Evolutionary conservation across 2,888 invertebrate species (phyloP), one percentile per base, ranked within the genome.

Genomic region (Neoscelio sp.): DNA sequence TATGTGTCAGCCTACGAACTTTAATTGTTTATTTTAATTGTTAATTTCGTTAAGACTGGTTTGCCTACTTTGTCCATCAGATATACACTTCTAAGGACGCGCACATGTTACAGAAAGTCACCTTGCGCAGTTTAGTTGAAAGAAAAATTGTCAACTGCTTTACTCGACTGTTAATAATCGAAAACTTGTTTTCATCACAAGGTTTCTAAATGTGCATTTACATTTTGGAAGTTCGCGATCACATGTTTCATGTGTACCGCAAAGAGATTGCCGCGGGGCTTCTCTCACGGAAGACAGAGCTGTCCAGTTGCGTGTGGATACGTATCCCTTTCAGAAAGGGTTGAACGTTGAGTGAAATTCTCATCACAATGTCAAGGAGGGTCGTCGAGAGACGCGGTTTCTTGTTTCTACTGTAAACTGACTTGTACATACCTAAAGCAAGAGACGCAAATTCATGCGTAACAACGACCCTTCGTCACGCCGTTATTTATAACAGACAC

Each of bases 331-430:
- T 68, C 33, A 78, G 52, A 30, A 60, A 50, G 52, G 78, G 67
- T 52, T 71, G 60, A 52, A 58, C 54, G 67, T 35, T 33, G 50
- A 48, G 52, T 62, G 42, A 75, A 80, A 80, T 74, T 78, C 78
- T 68, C 71, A 38, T 78, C 71, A 80, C 80, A 80, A 80, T 80
- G 78, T 80, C 75, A 68, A 76, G 68, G 35, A 80, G 80, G 78
- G 80, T 78, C 48, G 74, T 46, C 70, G 58, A 64, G 54, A 68
- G 68, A 71, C 76, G 48, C 44, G 58, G 78, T 75, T 65, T 80
- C 80, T 80, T 78, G 78, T 80, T 71, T 65, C 67, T 42, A 48
- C 38, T 52, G 44, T 70, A 80, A 75, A 80, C 80, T 70, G 80
- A 80, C 77, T 73, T 67, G 23, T 73, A 44, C 65, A 68, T 54